Base-by-base conservation (phyloP, 2,888 invertebrate genomes). In the Rhabditoides inermis region DNA sequence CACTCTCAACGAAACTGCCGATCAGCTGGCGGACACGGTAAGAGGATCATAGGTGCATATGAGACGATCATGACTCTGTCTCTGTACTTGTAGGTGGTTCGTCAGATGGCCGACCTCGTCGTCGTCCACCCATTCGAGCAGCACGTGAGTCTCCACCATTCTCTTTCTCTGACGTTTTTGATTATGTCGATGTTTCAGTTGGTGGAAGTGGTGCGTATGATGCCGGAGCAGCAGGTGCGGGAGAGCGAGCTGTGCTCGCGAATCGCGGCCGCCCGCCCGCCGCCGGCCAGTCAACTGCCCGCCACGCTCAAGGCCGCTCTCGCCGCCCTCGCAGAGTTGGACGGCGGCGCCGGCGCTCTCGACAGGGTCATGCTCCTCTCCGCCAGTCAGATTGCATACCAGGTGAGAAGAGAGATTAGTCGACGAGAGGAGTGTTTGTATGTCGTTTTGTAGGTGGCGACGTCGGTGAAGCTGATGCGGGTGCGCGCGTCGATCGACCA, bases 101-200 rank as follows among this genome's bases (percentile, higher is more conserved):
- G 58, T 26, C 58, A 58, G 12, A 52, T 73, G 0, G 62, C 71
- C 6, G 61, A 61, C 35, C 59, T 68, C 39, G 40, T 71, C 2
- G 64, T 73, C 20, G 60, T 66, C 3, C 69, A 71, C 36, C 72
- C 74, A 0, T 73, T 73, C 49, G 74, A 75, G 48, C 53, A 59
- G 30, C 60, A 67, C 49, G 64, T 67, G 12, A 49, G 56, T 36
- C 4, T 42, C 39, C n/a, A n/a, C 4, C 15, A 35, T 22, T 18
- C 18, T 6, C 22, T 26, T 48, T 50, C 32, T n/a, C n/a, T n/a
- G n/a, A n/a, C n/a, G n/a, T n/a, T n/a, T n/a, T n/a, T n/a, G n/a
- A n/a, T n/a, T n/a, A n/a, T n/a, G n/a, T n/a, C n/a, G n/a, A n/a
- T n/a, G n/a, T 58, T 60, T 23, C 49, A 67, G 64, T 58, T 67